phyloP scores from a whole-genome alignment of 1,140 invertebrate species.

The Drosophila saltans region DNA sequence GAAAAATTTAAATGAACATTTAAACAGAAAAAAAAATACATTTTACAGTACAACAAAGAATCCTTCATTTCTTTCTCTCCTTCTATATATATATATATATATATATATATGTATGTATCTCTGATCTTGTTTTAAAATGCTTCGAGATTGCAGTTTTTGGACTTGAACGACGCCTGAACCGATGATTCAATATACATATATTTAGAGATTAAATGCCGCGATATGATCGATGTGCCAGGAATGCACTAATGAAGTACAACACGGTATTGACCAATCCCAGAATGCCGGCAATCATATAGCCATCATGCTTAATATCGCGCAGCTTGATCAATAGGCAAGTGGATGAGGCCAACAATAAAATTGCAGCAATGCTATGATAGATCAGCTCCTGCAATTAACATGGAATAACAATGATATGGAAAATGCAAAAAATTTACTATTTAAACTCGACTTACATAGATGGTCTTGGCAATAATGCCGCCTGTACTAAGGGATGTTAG shows the following conservation, averaged over 20 bases:
- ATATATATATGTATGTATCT: not conserved
- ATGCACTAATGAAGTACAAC: constrained; percentile 89
- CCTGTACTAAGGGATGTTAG: constrained; percentile 90
- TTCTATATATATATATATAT: constrained; percentile 24
- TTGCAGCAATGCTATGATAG: constrained; percentile 89
- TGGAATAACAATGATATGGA: not conserved
- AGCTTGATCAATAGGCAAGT: constrained; percentile 86
- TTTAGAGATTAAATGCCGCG: constrained; percentile 85
- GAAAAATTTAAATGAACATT: constrained; percentile 14
- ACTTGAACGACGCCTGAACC: constrained; percentile 31
- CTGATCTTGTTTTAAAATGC: constrained; percentile 28
- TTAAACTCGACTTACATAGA: constrained; percentile 89
- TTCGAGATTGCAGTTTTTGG: constrained; percentile 50
- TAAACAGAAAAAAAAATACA: not conserved
- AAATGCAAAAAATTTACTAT: not conserved
- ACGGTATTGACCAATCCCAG: constrained; percentile 88
- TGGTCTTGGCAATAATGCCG: constrained; percentile 91
- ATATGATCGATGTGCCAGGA: constrained; percentile 89
- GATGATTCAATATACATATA: not conserved
- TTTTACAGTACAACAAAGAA: constrained; percentile 67
- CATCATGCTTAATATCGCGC: constrained; percentile 85
- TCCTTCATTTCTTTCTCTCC: constrained; percentile 18
- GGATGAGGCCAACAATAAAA: constrained; percentile 88
- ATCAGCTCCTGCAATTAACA: constrained; percentile 87
- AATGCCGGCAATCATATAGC: constrained; percentile 88